Evolutionary conservation across 2,113 vertebrate species (phyloP), one percentile per base, ranked within the genome.

Genomic region (Pristiophorus japonicus): DNA sequence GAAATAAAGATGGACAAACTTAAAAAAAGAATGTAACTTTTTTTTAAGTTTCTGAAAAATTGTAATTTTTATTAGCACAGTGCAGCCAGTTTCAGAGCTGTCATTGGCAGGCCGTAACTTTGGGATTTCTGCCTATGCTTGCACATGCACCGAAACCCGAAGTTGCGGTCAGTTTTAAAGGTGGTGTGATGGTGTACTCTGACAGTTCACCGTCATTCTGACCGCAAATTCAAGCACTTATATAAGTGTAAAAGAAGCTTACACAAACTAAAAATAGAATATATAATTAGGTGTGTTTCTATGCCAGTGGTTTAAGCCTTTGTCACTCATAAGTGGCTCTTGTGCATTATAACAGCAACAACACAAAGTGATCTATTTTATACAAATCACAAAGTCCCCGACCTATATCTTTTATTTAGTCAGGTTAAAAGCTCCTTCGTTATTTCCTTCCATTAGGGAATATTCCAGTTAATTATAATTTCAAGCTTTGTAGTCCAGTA

Each of bases 401-500:
- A 93, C 85, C 20, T 20, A 22, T 10, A 42, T 42, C 62, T 45
- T 94, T 66, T 87, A 24, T 87, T 20, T 67, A 66, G 51, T 94
- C 91, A 67, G 16, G n/a, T 67, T 45, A 47, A 94, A 94, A 67
- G 45, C 92, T 47, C 63, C 16, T 65, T 67, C 24, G 22, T 67
- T 94, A 66, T 66, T 94, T 94, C 63, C 34, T 27, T 22, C 20
- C 42, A 94, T 67, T 67, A 14, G 38, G 65, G 63, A 94, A 67
- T 67, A 45, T 94, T 47, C 92, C 62, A 65, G 62, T 42, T 65
- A 93, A 63, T 93, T 63, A 65, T 66, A 93, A 93, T 65, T 45
- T 20, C 91, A 38, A 66, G 63, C n/a, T 62, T 93, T 93, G 38
- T 45, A 93, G 63, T 93, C 91, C 11, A 38, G 34, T 66, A 45